Base-by-base conservation (phyloP, 2,888 invertebrate species). In the Tinea semifulvella region DNA sequence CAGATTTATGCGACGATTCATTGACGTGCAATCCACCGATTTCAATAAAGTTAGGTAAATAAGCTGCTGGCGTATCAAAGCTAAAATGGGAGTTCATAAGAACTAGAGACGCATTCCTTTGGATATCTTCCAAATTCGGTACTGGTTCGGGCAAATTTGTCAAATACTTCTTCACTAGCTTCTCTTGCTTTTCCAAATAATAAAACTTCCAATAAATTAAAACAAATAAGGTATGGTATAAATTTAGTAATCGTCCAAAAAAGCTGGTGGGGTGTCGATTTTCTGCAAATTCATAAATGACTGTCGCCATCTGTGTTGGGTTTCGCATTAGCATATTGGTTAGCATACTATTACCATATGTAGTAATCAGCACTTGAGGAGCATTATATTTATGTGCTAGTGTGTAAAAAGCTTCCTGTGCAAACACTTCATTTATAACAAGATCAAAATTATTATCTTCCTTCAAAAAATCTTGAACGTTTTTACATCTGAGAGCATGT, bases 11-110 rank as follows among this genome's bases (percentile, higher is more conserved):
- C 27, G 64, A 59, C 48, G 61, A 69, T 35, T 63, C 57, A n/a
- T 62, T 63, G 2, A 82, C 57, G 61, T 86, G 86, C 42, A 77
- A 57, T 19, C 86, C 86, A 13, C 85, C 86, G 40, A 86, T 71
- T 53, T 85, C 84, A 1, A 85, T 63, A 47, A 84, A 66, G 54
- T 83, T 84, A 0, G 85, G 85, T 2, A 83, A 65, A 17, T 77
- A 65, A 0, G 85, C 84, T 6, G 66, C 58, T 1, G 83, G 67
- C 5, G 61, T 50, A 40, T 77, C 75, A 46, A 79, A 70, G 56
- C 80, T 82, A 38, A 71, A 76, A 53, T 86, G 85, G 6, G 71
- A 65, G 53, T 84, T 84, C 0, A 80, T 53, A 18, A 85, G 54
- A 18, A 82, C 57, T 47, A 84, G 44, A 0, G 82, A 70, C 2